Evolutionary conservation across 2,113 vertebrate genomes (phyloP).

Genomic region (Daubentonia madagascariensis): DNA sequence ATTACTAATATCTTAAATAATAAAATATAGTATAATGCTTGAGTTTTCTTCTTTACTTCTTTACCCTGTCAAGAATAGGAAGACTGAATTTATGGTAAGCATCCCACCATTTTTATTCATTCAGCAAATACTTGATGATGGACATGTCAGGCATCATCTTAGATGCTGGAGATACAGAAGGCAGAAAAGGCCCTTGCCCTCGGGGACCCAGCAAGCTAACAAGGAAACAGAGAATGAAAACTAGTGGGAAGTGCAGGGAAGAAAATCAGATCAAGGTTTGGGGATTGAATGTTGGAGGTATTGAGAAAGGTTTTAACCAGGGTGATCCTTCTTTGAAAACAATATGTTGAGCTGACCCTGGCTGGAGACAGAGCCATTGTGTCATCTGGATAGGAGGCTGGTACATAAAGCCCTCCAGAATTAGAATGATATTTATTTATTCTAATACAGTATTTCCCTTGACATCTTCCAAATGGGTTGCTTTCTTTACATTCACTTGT

Average conservation of each 20-base stretch:
- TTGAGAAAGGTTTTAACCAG: background rate
- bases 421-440: background rate
- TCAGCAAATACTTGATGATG: background rate
- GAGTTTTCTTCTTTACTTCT: background rate
- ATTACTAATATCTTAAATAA: background rate
- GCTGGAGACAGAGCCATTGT: background rate
- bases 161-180: background rate
- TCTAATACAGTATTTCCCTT: background rate
- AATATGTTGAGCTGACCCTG: too few relatives aligned
- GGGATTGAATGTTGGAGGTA: background rate
- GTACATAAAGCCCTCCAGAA: background rate
- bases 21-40: background rate
- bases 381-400: background rate
- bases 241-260: background rate
- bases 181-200: background rate
- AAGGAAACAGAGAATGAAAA: background rate
- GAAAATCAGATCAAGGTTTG: background rate
- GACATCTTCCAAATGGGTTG: background rate
- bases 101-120: background rate
- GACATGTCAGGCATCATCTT: background rate
- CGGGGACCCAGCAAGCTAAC: background rate
- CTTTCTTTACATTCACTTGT: background rate
- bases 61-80: background rate
- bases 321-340: background rate
- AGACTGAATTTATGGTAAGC: background rate